Base-by-base conservation (phyloP, 2,888 invertebrate species). In the Balanococcus diminutus region DNA sequence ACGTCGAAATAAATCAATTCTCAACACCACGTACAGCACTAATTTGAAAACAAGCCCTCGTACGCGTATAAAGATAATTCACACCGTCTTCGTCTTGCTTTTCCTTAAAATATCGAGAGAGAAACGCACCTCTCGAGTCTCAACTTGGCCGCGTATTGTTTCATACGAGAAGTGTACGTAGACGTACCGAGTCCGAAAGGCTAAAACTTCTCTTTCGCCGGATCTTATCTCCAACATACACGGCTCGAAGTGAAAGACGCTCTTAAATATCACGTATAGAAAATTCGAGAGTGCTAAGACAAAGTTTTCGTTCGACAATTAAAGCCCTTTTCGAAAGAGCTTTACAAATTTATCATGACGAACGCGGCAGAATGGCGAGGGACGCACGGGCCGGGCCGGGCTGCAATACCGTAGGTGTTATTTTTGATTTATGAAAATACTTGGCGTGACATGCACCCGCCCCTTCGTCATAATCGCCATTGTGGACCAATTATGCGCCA, bases 391-490 rank as follows among this genome's bases (percentile, higher is more conserved):
- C n/a, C n/a, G n/a, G n/a, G n/a, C n/a, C n/a, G n/a, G n/a, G n/a
- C n/a, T n/a, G n/a, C n/a, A n/a, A 11, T 39, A 56, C 56, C 56
- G 61, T 61, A 61, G 67, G 67, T 67, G 67, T 67, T 67, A 22
- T 56, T 67, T 67, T 67, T 67, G 67, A 67, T 67, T 67, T 67
- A 67, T 67, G 67, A 67, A 67, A 67, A 67, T 67, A 67, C 28
- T 67, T 67, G 67, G 67, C 28, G 67, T 67, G 28, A 28, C 28
- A 67, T 5, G 11, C 46, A 11, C 28, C 28, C 28, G n/a, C n/a
- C 67, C 28, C 67, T 67, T 67, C 67, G 3, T 67, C 67, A 67
- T 67, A 67, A 67, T 67, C 67, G 67, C 67, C 67, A 67, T 67
- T 67, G 67, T 67, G 14, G 67, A 67, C 67, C 67, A 5, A 67